Evolutionary conservation across 2,113 vertebrate species (phyloP).

Genomic region (Podiceps cristatus): DNA sequence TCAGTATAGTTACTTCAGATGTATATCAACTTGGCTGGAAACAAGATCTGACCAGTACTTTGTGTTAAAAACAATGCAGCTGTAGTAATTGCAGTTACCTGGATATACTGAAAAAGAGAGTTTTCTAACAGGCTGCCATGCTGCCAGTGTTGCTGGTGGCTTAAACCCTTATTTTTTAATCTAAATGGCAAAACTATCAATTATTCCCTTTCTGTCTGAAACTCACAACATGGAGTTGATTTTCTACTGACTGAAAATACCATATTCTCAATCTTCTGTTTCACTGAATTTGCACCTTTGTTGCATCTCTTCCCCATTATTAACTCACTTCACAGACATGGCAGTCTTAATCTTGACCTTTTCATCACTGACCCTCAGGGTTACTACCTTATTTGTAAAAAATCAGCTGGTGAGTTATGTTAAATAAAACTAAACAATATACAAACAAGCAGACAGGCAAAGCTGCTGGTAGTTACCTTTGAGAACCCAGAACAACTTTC

Average conservation of each 20-base stretch:
- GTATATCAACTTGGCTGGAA: neutral
- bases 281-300: neutral
- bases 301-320: neutral
- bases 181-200: neutral
- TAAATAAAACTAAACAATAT: neutral
- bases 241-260: neutral
- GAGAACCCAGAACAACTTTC: neutral
- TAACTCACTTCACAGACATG: neutral
- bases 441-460: neutral
- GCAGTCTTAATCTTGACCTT: slow-evolving; percentile 9
- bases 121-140: neutral
- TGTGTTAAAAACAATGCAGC: neutral
- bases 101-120: neutral
- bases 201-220: neutral
- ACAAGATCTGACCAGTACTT: neutral
- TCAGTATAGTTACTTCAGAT: neutral
- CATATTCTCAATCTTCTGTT: neutral
- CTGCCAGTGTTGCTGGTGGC: neutral
- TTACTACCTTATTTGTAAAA: neutral
- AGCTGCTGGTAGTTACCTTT: neutral
- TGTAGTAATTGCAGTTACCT: neutral
- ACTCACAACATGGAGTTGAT: neutral
- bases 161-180: neutral
- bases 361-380: neutral
- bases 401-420: neutral